These are phyloP conservation scores for Yasuhikotakia modesta DNA, from an alignment of 2,797 vertebrate genomes.

Conservation along the genomic window DNA sequence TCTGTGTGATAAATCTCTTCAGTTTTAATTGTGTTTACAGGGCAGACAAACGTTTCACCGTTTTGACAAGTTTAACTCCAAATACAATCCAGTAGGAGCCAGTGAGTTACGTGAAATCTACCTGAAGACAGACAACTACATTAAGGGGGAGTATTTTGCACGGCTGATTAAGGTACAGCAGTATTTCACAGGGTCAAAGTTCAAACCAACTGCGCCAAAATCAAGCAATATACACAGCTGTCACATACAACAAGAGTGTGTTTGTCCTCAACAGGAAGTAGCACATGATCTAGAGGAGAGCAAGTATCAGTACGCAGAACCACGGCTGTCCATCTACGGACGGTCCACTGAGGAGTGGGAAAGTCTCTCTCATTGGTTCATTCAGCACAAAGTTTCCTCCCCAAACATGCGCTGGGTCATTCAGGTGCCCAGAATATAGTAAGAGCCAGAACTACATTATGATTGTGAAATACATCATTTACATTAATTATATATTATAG, in stretches of 20 bases:
- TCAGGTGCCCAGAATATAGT: constrained; percentile 97
- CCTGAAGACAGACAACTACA: constrained; percentile 93
- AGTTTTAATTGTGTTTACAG: constrained; percentile 67
- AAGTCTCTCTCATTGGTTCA: constrained; percentile 90
- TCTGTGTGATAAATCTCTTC: neutral
- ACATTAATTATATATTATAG: neutral
- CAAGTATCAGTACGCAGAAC: constrained; percentile 94
- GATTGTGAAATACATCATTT: no score
- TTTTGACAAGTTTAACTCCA: constrained; percentile 98
- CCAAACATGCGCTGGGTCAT: constrained; percentile 98
- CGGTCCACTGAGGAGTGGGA: constrained; percentile 87
- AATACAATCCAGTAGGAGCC: constrained; percentile 96
- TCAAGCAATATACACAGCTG: neutral
- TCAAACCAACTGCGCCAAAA: neutral
- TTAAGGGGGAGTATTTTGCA: constrained; percentile 94
- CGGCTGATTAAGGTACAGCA: constrained; percentile 87
- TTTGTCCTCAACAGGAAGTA: constrained; percentile 81
- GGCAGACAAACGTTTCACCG: constrained; percentile 97
- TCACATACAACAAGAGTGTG: no score
- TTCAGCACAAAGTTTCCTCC: constrained; percentile 92
- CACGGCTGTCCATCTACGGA: constrained; percentile 93
- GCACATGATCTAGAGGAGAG: constrained; percentile 90
- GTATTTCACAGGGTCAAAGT: neutral
- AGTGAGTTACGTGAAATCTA: constrained; percentile 94
- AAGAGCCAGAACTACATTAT: no score